A percentile compares a stretch with the other conserved stretches of the same genome.
These are phyloP conservation scores for Falco rusticolus DNA, from an alignment of 2,797 vertebrate species.

Conservation along the genomic window DNA sequence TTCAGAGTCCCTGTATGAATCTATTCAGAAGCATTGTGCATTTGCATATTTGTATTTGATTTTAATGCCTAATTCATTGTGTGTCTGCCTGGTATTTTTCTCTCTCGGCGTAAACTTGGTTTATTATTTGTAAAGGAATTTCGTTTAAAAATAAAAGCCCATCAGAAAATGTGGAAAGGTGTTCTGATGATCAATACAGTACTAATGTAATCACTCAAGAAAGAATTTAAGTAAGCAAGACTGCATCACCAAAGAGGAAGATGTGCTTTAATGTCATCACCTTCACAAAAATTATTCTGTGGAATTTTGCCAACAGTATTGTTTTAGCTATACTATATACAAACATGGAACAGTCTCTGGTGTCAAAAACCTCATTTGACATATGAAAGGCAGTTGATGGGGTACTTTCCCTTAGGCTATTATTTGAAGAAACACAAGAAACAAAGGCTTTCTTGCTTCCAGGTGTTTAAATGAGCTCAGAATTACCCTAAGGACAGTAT, in stretches of 20 bases:
- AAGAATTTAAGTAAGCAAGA: background rate
- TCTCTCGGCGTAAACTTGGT: background rate
- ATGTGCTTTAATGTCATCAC: background rate
- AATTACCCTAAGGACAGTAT: background rate
- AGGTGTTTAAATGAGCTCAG: background rate
- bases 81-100: background rate
- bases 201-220: background rate
- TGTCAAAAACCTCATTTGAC: background rate
- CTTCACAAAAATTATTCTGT: background rate
- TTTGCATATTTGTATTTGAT: background rate
- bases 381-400: background rate
- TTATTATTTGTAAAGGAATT: background rate
- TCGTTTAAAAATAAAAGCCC: background rate
- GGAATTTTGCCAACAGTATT: background rate
- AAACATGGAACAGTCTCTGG: background rate
- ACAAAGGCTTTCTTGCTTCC: background rate
- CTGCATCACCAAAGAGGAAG: background rate
- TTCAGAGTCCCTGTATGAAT: background rate
- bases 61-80: background rate
- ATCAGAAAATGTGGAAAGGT: background rate
- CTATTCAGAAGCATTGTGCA: background rate
- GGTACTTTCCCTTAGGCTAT: background rate
- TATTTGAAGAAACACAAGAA: conserved; percentile 17
- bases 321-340: background rate
- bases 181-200: background rate